phyloP scores from a whole-genome alignment of 2,797 vertebrate species.

The Pseudochirops cupreus region DNA sequence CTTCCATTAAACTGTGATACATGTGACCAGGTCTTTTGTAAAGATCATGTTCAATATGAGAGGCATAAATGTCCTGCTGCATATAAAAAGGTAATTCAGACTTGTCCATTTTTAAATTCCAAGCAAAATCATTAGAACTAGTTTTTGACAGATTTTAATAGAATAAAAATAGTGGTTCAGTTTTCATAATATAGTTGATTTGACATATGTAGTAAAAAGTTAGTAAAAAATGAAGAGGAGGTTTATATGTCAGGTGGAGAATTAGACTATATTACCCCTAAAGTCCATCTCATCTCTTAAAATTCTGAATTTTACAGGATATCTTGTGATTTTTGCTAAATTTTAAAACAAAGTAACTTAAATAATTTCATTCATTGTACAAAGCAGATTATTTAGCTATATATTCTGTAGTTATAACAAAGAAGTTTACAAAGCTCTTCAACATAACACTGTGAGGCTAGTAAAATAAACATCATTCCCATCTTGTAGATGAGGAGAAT shows the following conservation, averaged over 20 bases:
- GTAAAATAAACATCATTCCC: not conserved
- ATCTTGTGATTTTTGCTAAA: not conserved
- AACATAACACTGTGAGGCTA: too few species aligned
- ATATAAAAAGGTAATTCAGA: constrained; percentile 92
- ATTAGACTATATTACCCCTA: not conserved
- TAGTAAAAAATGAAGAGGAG: not conserved
- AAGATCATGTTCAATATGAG: constrained; percentile 92
- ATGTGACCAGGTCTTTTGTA: constrained; percentile 94
- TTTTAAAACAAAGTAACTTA: not conserved
- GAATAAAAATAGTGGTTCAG: not conserved
- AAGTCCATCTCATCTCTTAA: not conserved
- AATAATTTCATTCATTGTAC: too few species aligned
- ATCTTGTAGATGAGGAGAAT: not conserved
- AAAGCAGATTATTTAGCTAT: not conserved
- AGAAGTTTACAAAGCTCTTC: not conserved
- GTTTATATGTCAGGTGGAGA: not conserved
- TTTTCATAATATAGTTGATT: not conserved
- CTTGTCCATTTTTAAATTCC: not conserved
- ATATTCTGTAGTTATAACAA: not conserved
- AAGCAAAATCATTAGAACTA: not conserved
- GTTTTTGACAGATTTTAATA: not conserved
- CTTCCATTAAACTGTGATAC: constrained; percentile 95
- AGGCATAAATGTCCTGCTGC: constrained; percentile 92
- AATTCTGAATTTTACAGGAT: not conserved
- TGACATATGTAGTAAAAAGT: not conserved